Percentiles rank a stretch among this genome's conserved stretches.
These are phyloP conservation scores for Columba livia DNA, from an alignment of 2,113 vertebrate species.

Conservation along the genomic window DNA sequence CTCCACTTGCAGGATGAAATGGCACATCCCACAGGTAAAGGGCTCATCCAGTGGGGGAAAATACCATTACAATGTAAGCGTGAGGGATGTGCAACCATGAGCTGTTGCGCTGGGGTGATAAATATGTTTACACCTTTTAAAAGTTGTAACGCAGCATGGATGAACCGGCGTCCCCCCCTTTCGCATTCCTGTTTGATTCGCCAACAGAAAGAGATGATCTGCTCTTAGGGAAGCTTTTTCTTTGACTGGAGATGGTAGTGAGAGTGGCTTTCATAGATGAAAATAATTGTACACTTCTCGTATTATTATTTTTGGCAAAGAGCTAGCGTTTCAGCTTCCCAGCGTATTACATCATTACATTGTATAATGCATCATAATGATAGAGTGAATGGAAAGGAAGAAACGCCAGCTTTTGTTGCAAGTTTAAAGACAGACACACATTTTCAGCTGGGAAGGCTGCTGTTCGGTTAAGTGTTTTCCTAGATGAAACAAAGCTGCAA, in stretches of 20 bases:
- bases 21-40: background rate
- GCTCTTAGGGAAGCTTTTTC: constrained; percentile 79
- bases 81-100: constrained; percentile 3
- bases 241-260: constrained; percentile 76
- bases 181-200: constrained; percentile 61
- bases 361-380: constrained; percentile 87
- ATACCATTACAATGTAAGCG: background rate
- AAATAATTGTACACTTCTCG: constrained; percentile 85
- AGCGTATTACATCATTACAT: constrained; percentile 83
- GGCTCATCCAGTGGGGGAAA: background rate
- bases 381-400: constrained; percentile 81
- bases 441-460: constrained; percentile 79
- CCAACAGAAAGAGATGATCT: constrained; percentile 75
- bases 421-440: constrained; percentile 78
- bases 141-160: constrained; percentile 71
- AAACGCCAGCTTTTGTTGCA: constrained; percentile 78
- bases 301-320: constrained; percentile 85
- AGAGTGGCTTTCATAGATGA: constrained; percentile 81
- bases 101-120: constrained; percentile 43
- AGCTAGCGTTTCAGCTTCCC: constrained; percentile 73
- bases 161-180: constrained; percentile 55
- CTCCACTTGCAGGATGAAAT: background rate
- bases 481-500: constrained; percentile 83
- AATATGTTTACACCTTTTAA: constrained; percentile 76
- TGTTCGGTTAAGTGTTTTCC: constrained; percentile 76